phyloP scores from a whole-genome alignment of 2,888 invertebrate genomes.

The Melanostoma scalare region DNA sequence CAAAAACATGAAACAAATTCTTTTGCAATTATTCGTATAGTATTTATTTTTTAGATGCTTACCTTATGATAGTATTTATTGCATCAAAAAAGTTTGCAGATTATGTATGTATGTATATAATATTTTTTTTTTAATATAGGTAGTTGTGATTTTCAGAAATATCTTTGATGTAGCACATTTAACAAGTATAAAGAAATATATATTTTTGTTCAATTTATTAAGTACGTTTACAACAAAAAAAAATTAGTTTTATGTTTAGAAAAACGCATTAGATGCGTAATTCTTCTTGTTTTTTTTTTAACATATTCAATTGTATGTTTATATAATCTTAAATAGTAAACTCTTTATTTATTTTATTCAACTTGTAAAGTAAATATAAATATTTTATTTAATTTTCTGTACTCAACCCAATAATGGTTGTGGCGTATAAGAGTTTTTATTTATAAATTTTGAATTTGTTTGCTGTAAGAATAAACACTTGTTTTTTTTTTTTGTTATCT shows the following conservation, averaged over 20 bases:
- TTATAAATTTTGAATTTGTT: constrained; percentile 42
- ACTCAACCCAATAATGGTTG: constrained; percentile 35
- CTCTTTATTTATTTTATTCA: constrained; percentile 14
- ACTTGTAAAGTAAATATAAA: constrained; percentile 44
- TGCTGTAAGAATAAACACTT: constrained; percentile 6
- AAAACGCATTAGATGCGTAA: neutral
- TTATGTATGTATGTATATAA: constrained; percentile 53
- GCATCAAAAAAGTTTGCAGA: constrained; percentile 65
- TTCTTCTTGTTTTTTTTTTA: constrained; percentile 1
- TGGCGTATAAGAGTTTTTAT: neutral
- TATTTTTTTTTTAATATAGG: constrained; percentile 39
- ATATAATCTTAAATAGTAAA: constrained; percentile 20
- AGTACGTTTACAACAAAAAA: constrained; percentile 59
- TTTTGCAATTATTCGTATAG: constrained; percentile 20
- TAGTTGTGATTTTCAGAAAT: constrained; percentile 61
- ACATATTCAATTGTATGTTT: constrained; percentile 26
- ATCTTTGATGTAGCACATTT: constrained; percentile 65
- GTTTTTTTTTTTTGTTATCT: constrained; percentile 14
- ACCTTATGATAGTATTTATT: constrained; percentile 37
- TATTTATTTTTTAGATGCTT: constrained; percentile 39
- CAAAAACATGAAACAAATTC: constrained; percentile 51
- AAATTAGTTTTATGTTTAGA: constrained; percentile 8
- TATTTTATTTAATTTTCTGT: constrained; percentile 12
- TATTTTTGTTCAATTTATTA: constrained; percentile 47
- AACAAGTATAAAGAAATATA: constrained; percentile 65